Conservation (phyloP, 2,113 vertebrate genomes). For the Sminthopsis crassicaudata region DNA sequence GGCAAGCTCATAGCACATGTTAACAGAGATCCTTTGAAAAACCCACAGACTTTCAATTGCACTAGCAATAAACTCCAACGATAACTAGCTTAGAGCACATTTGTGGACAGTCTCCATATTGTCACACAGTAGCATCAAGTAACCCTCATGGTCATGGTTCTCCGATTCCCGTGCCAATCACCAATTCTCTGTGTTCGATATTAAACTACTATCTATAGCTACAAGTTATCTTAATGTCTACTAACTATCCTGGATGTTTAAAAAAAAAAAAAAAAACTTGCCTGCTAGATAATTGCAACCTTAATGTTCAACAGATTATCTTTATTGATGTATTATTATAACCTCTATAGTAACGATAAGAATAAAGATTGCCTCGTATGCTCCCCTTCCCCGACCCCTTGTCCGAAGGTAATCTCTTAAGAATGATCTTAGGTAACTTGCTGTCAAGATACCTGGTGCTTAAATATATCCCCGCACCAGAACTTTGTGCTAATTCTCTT, state of each 20-base stretch:
- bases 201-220: neutral
- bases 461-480: constrained; percentile 68
- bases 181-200: neutral
- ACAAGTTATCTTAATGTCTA: neutral
- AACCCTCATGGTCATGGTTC: constrained; percentile 61
- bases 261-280: neutral
- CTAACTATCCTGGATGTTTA: neutral
- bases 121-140: constrained; percentile 59
- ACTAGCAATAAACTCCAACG: constrained; percentile 83
- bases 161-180: constrained; percentile 65
- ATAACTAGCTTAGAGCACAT: constrained; percentile 77
- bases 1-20: constrained; percentile 74
- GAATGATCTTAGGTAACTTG: neutral
- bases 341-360: neutral
- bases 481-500: constrained; percentile 81
- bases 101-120: constrained; percentile 71
- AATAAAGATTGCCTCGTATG: neutral
- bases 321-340: neutral
- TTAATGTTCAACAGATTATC: neutral
- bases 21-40: constrained; percentile 72
- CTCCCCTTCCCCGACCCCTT: neutral
- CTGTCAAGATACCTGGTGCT: neutral
- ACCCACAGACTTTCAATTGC: constrained; percentile 75
- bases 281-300: neutral
- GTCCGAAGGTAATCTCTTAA: neutral